Conservation (phyloP, 92 coral and sea anemone species). For the Plumapathes pennacea region DNA sequence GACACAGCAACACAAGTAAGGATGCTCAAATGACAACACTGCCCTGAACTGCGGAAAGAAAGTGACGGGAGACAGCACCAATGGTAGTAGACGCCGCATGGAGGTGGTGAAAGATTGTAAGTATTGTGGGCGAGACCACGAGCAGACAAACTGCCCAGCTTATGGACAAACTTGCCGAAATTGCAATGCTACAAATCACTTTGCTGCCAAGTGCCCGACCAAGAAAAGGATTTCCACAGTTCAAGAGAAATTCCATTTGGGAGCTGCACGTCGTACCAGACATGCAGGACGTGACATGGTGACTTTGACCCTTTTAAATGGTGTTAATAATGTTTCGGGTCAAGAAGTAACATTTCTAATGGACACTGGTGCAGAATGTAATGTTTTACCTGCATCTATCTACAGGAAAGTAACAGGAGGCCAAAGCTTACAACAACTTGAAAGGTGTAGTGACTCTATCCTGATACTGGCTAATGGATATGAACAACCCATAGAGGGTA, state of each 20-base stretch:
- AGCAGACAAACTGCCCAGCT: conserved; percentile 34
- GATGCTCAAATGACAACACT: too few relatives aligned
- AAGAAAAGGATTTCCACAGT: conserved; percentile 16
- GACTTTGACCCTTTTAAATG: conserved; percentile 14
- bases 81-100: too few relatives aligned
- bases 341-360: conserved; percentile 24
- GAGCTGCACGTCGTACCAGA: conserved; percentile 1
- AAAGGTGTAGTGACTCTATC: too few relatives aligned
- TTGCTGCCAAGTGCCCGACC: conserved; percentile 30
- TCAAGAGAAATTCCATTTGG: conserved; percentile 35
- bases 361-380: conserved; percentile 53
- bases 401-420: conserved; percentile 17
- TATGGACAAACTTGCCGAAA: conserved; percentile 45
- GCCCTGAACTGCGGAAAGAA: too few relatives aligned
- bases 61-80: too few relatives aligned
- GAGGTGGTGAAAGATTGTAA: conserved; percentile 35
- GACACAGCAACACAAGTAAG: too few relatives aligned
- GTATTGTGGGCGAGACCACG: conserved; percentile 43
- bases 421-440: conserved; percentile 1
- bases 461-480: conserved; percentile 45
- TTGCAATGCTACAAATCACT: conserved; percentile 39
- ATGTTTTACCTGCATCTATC: conserved; percentile 34
- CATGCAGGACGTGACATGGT: conserved; percentile 25
- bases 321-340: neutral
- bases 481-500: conserved; percentile 47